phyloP scores from a whole-genome alignment of 2,888 invertebrate species.

The Chalcis sispes region DNA sequence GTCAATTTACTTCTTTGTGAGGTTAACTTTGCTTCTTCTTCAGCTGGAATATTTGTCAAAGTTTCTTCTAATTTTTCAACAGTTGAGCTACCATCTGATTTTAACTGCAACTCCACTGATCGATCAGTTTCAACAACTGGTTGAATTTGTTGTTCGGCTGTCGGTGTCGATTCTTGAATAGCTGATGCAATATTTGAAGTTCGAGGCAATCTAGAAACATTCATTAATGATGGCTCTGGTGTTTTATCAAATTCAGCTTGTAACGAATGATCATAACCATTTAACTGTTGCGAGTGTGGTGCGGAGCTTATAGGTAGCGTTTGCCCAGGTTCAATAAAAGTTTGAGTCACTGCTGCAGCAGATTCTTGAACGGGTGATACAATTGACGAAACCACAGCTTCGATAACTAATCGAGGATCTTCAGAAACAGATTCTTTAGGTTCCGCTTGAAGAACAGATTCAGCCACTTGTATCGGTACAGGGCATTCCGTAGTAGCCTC shows the following conservation, averaged over 20 bases:
- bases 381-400: conserved; percentile 68
- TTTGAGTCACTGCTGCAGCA: conserved; percentile 62
- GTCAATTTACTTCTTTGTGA: conserved; percentile 41
- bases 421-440: conserved; percentile 70
- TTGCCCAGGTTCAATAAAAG: conserved; percentile 46
- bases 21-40: background rate
- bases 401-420: conserved; percentile 63
- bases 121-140: conserved; percentile 38
- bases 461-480: conserved; percentile 73
- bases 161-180: conserved; percentile 6
- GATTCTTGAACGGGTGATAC: conserved; percentile 67
- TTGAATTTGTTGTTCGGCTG: conserved; percentile 4
- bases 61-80: background rate
- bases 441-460: conserved; percentile 71
- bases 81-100: background rate
- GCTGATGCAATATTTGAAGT: conserved; percentile 23
- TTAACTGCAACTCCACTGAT: conserved; percentile 15
- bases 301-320: background rate
- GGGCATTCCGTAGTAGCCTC: conserved; percentile 61
- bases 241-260: conserved; percentile 7
- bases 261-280: conserved; percentile 51
- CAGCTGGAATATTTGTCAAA: conserved; percentile 45
- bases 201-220: background rate
- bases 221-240: background rate
- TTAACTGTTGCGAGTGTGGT: conserved; percentile 37